phyloP scores from a whole-genome alignment of 2,888 invertebrate genomes.

The Xestia ashworthii region DNA sequence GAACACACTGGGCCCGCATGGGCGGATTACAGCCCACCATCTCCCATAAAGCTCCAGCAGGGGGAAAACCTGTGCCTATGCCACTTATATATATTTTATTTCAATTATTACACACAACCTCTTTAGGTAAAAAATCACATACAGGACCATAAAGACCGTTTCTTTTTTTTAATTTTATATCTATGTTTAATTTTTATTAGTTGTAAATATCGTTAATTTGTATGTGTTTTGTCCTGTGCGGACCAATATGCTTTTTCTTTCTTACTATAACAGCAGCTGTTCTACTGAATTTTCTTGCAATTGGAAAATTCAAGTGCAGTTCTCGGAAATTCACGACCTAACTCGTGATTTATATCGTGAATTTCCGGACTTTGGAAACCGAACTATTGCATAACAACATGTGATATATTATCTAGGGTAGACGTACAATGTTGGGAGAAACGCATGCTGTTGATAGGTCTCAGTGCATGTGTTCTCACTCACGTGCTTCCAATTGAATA shows the following conservation, averaged over 20 bases:
- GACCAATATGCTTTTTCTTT: too few species aligned
- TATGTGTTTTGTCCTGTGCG: too few species aligned
- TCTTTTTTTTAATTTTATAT: too few species aligned
- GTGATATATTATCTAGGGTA: neutral
- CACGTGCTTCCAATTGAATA: neutral
- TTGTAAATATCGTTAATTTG: too few species aligned
- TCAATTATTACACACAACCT: neutral
- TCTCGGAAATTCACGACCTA: conserved; percentile 17
- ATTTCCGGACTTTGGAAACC: conserved; percentile 36
- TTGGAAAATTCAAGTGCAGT: conserved; percentile 19
- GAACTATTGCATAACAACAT: conserved; percentile 11
- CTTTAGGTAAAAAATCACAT: neutral
- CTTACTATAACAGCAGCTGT: too few species aligned
- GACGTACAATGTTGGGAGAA: conserved; percentile 1
- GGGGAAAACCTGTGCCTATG: neutral
- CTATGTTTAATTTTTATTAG: too few species aligned
- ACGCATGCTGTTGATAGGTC: neutral
- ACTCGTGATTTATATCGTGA: conserved; percentile 28
- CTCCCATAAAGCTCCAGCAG: neutral
- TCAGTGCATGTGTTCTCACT: conserved; percentile 1
- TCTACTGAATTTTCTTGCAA: conserved; percentile 9
- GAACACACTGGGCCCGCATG: neutral
- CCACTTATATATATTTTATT: too few species aligned
- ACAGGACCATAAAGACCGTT: too few species aligned
- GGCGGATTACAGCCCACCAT: neutral